phyloP scores from a whole-genome alignment of 2,113 vertebrate species.

The Echinops telfairi region DNA sequence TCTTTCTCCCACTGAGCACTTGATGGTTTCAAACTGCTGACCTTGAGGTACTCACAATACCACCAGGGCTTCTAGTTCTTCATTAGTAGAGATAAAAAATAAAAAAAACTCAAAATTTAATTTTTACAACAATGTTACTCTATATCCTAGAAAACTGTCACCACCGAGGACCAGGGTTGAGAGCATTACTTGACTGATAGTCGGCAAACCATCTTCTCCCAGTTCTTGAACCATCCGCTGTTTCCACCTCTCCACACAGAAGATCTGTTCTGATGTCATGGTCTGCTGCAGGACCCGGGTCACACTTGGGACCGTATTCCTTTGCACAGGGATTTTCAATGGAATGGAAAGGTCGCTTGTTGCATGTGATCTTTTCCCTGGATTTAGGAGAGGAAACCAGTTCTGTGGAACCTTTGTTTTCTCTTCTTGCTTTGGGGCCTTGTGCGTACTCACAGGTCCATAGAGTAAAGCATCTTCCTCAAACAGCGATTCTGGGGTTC shows the following conservation, averaged over 20 bases:
- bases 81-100: not conserved
- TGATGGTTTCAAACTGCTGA: not conserved
- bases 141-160: constrained; percentile 32
- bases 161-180: constrained; percentile 38
- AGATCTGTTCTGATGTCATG: constrained; percentile 91
- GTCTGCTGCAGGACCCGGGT: constrained; percentile 95
- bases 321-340: constrained; percentile 87
- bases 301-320: constrained; percentile 89
- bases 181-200: constrained; percentile 92
- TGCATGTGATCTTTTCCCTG: constrained; percentile 78
- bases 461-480: constrained; percentile 90
- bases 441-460: constrained; percentile 89
- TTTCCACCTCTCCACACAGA: constrained; percentile 95
- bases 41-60: too few species aligned
- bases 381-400: constrained; percentile 88
- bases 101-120: not conserved
- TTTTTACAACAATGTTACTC: not conserved
- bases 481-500: constrained; percentile 89
- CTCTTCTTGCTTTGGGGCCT: constrained; percentile 58
- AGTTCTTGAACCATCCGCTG: constrained; percentile 92
- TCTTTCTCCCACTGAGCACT: not conserved
- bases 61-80: too few species aligned
- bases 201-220: constrained; percentile 95
- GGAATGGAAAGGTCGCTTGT: constrained; percentile 77
- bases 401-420: constrained; percentile 82